Evolutionary conservation across 92 coral and sea anemone species (phyloP), one percentile per base, ranked within the genome.

Genomic region (Heliopora coerulea): DNA sequence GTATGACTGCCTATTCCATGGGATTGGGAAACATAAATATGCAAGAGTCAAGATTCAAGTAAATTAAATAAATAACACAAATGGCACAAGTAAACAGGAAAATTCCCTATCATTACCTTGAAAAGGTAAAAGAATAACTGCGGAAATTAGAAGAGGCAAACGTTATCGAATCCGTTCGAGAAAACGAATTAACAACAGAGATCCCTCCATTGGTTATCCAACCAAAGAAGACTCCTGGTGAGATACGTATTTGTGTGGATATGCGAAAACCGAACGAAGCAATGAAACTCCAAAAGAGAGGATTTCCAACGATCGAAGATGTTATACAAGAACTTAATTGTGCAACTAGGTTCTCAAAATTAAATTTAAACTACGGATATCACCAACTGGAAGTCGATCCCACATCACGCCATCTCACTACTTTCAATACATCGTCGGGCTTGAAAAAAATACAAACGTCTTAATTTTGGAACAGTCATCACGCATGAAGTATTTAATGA

Each of bases 241-340:
- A 78, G 28, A 49, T 82, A 41, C 69, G 83, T 44, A 39, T 78
- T 54, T 82, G 73, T 48, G 33, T 75, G 0, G 83, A 82, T 68
- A 65, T 82, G 82, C 62, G 83, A 49, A 44, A 82, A 33, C 79
- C 77, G 21, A 67, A 82, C 73, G 48, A 66, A 59, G 82, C 83
- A 26, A 75, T 78, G 35, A 23, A 59, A 33, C 31, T 82, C 19
- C 28, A 6, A 3, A 28, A 44, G 11, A 41, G 30, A 11, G 30
- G 28, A 8, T 28, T 44, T n/a, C 68, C 68, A 3, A 61, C 68
- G 11, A 61, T 61, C 5, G 68, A 61, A 11, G 68, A 61, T 8
- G 42, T 61, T 4, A 61, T 21, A 2, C 1, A 41, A 28, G 75
- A 78, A 41, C 62, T 83, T 35, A 82, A 67, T 67, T 12, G 65